Conservation (phyloP, 1,140 invertebrate genomes). For the Antheraea pernyi region DNA sequence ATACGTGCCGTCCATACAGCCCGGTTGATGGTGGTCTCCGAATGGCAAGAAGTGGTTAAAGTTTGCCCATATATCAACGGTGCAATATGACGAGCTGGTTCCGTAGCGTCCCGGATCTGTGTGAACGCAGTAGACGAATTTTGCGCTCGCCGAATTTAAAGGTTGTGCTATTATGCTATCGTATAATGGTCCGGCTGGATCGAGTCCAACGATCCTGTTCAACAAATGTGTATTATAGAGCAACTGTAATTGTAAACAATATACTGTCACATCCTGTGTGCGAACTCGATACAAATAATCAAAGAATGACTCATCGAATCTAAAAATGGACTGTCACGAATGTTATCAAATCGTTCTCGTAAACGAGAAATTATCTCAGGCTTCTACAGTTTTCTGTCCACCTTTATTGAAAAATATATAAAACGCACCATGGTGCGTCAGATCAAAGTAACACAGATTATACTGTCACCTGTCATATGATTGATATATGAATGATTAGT, state of each 20-base stretch:
- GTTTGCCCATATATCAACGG: constrained; percentile 81
- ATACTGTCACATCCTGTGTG: too few relatives aligned
- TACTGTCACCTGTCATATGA: too few relatives aligned
- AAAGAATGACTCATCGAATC: too few relatives aligned
- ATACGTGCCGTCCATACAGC: background rate
- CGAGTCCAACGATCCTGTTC: constrained; percentile 33
- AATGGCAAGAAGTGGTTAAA: constrained; percentile 58
- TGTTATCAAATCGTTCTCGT: background rate
- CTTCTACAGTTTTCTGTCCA: too few relatives aligned
- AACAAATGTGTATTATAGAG: background rate
- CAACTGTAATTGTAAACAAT: too few relatives aligned
- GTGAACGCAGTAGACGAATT: constrained; percentile 72
- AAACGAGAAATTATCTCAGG: too few relatives aligned
- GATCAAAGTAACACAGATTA: too few relatives aligned
- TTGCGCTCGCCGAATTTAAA: constrained; percentile 37
- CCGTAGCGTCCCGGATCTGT: constrained; percentile 35
- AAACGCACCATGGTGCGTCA: too few relatives aligned
- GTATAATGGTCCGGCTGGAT: constrained; percentile 34
- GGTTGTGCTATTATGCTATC: constrained; percentile 4
- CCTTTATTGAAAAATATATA: too few relatives aligned
- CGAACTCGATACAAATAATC: too few relatives aligned
- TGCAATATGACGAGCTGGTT: constrained; percentile 54
- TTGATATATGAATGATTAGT: too few relatives aligned
- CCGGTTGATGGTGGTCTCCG: background rate
- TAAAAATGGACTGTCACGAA: too few relatives aligned